A percentile compares a stretch with the other conserved stretches of the same genome.
Conservation (phyloP, 2,888 invertebrate genomes). For the Darwinula stevensoni region DNA sequence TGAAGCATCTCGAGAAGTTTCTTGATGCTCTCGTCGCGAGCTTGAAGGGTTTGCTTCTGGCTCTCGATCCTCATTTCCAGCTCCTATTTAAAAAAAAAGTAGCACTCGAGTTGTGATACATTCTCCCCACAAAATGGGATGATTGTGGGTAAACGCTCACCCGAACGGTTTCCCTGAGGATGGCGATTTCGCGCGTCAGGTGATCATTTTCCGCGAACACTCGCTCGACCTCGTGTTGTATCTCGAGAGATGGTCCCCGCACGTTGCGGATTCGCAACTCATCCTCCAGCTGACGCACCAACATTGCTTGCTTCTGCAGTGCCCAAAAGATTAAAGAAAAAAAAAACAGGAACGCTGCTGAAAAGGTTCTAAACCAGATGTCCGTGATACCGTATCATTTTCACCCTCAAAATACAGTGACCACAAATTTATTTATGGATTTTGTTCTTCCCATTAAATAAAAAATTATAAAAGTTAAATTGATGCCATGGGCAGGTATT, state of each 20-base stretch:
- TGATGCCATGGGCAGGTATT: too few species aligned
- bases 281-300: constrained; percentile 73
- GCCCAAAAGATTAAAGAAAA: too few species aligned
- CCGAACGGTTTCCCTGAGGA: constrained; percentile 75
- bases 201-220: constrained; percentile 81
- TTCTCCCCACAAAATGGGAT: too few species aligned
- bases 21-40: constrained; percentile 92
- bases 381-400: too few species aligned
- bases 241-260: constrained; percentile 63
- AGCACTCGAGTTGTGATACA: too few species aligned
- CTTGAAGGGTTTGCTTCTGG: constrained; percentile 85
- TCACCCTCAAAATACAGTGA: too few species aligned
- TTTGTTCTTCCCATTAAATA: too few species aligned
- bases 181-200: constrained; percentile 65
- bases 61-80: constrained; percentile 86
- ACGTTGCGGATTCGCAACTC: constrained; percentile 49
- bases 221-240: constrained; percentile 73
- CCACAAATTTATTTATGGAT: too few species aligned
- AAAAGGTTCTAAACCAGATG: too few species aligned
- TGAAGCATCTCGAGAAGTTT: constrained; percentile 94
- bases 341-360: too few species aligned
- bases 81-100: constrained; percentile 39
- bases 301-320: constrained; percentile 82
- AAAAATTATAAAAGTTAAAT: too few species aligned
- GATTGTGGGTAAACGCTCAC: constrained; percentile 17